A percentile compares a stretch with the other conserved stretches of the same genome.
Conservation (phyloP, 30 jellyfish, hydroid and myxozoan genomes). For the Pelagia noctiluca region DNA sequence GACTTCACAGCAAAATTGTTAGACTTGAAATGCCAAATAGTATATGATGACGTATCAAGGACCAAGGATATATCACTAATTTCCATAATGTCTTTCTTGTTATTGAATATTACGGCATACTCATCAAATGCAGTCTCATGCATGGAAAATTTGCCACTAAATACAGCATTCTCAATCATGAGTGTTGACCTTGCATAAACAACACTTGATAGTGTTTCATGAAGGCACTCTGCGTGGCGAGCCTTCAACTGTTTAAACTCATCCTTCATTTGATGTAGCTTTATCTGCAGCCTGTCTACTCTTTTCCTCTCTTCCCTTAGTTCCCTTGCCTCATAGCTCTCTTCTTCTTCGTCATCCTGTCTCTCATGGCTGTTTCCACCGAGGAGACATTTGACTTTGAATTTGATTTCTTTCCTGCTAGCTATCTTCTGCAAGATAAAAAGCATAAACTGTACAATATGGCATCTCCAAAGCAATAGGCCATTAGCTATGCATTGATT, state of each 20-base stretch:
- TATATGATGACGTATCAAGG: background rate
- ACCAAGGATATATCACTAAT: background rate
- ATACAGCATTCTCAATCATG: background rate
- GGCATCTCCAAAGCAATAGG: too few relatives aligned
- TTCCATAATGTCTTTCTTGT: background rate
- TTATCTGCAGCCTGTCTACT: background rate
- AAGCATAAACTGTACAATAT: too few relatives aligned
- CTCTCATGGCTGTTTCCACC: background rate
- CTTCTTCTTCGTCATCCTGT: background rate
- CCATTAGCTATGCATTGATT: too few relatives aligned
- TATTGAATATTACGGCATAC: background rate
- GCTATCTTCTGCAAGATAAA: background rate
- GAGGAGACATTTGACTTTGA: background rate
- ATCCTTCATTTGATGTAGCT: background rate
- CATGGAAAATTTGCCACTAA: background rate
- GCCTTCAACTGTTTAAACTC: background rate
- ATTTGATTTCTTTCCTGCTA: background rate
- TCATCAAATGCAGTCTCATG: background rate
- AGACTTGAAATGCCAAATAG: background rate
- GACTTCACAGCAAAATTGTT: background rate
- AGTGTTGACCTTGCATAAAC: background rate
- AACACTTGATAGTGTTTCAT: background rate
- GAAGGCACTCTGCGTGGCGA: slow-evolving; percentile 8
- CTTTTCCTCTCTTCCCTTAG: background rate
- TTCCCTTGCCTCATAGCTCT: slow-evolving; percentile 1